A percentile compares a stretch with the other conserved stretches of the same genome.
phyloP scores from a whole-genome alignment of 1,140 invertebrate genomes.

The Dreissena polymorpha region DNA sequence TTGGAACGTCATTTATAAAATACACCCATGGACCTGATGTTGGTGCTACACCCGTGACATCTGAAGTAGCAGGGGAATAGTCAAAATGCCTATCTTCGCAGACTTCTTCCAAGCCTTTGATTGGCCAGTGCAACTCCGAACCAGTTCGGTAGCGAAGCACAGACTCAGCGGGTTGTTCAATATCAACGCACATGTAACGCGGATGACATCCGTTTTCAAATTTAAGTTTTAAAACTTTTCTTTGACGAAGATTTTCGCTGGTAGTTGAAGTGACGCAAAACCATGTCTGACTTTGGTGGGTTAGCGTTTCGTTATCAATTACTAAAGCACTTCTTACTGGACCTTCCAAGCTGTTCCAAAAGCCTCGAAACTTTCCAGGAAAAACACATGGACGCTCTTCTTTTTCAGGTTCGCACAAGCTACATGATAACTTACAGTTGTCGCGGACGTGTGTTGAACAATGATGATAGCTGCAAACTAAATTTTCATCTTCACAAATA shows the following conservation, averaged over 20 bases:
- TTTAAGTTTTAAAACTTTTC: slow-evolving; percentile 42
- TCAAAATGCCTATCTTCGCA: slow-evolving; percentile 53
- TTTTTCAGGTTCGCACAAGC: slow-evolving; percentile 48
- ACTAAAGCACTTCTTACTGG: slow-evolving; percentile 30
- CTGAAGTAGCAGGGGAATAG: slow-evolving; percentile 3
- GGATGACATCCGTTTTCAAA: slow-evolving; percentile 58
- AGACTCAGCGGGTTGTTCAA: slow-evolving; percentile 45
- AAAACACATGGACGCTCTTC: slow-evolving; percentile 42
- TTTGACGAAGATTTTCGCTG: neutral
- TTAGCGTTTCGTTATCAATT: slow-evolving; percentile 37
- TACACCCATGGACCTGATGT: slow-evolving; percentile 43
- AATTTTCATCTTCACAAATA: slow-evolving; percentile 50
- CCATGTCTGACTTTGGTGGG: slow-evolving; percentile 27
- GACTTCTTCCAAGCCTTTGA: slow-evolving; percentile 42
- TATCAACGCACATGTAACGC: slow-evolving; percentile 52
- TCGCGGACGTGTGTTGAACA: slow-evolving; percentile 25
- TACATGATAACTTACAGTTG: slow-evolving; percentile 48
- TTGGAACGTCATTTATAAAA: slow-evolving; percentile 29
- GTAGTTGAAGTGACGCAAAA: slow-evolving; percentile 42
- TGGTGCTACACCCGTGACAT: neutral
- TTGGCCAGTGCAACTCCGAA: slow-evolving; percentile 47
- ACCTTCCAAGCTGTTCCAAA: slow-evolving; percentile 36
- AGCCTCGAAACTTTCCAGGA: slow-evolving; percentile 18
- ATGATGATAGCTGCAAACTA: slow-evolving; percentile 46
- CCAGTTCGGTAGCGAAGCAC: slow-evolving; percentile 52